phyloP scores from a whole-genome alignment of 2,797 vertebrate species.

The Siniperca scherzeri region DNA sequence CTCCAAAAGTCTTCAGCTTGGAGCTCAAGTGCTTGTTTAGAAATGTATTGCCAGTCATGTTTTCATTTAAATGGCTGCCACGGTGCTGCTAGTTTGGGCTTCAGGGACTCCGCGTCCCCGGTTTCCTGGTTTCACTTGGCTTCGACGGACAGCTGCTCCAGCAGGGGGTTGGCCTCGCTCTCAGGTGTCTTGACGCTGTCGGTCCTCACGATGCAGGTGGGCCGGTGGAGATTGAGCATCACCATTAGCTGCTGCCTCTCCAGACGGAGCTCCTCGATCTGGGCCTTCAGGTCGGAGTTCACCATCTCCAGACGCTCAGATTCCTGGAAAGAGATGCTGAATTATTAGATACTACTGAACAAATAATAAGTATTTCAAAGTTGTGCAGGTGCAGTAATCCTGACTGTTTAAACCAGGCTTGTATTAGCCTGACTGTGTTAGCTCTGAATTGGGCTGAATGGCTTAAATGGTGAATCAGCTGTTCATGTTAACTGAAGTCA shows the following conservation, averaged over 20 bases:
- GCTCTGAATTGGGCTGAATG: not conserved
- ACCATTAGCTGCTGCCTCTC: slow-evolving; percentile 96
- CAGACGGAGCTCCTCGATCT: slow-evolving; percentile 95
- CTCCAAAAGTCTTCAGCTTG: slow-evolving; percentile 75
- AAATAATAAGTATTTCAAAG: not conserved
- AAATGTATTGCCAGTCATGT: slow-evolving; percentile 68
- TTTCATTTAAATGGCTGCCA: slow-evolving; percentile 59
- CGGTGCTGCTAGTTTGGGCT: slow-evolving; percentile 45
- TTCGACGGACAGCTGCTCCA: slow-evolving; percentile 85
- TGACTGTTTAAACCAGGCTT: not conserved
- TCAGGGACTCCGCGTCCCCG: slow-evolving; percentile 28
- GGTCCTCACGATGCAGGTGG: slow-evolving; percentile 96
- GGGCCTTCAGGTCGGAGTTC: slow-evolving; percentile 95
- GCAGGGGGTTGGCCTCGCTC: slow-evolving; percentile 88
- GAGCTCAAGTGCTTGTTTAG: slow-evolving; percentile 81
- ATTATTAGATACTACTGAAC: slow-evolving; percentile 3
- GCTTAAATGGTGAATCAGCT: not conserved
- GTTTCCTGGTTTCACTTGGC: slow-evolving; percentile 72
- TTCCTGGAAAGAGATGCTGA: slow-evolving; percentile 84
- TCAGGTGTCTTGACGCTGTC: slow-evolving; percentile 94
- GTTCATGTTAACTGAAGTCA: slow-evolving; percentile 24
- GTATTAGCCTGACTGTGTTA: not conserved
- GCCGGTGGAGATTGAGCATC: slow-evolving; percentile 95
- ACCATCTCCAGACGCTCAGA: slow-evolving; percentile 96
- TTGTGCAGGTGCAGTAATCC: not conserved